Evolutionary conservation across 2,888 invertebrate genomes (phyloP), one percentile per base, ranked within the genome.

Genomic region (Lymantria monacha): DNA sequence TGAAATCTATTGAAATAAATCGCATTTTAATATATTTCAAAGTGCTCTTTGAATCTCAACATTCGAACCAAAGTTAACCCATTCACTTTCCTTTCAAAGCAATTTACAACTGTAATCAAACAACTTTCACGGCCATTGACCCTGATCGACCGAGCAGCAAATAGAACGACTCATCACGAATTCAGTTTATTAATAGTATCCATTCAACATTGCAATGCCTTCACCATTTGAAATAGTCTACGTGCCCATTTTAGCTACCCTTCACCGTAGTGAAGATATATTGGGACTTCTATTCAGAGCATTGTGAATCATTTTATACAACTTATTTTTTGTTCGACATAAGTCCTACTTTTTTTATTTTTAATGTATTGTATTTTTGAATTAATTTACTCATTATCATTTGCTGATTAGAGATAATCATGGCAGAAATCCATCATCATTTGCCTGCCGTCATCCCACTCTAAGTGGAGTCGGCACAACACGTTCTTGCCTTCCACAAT

Each of bases 211-310:
- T n/a, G 33, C 3, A 22, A 15, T 38, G 47, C 53, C 55, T 46
- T 57, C 51, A 40, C 62, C 43, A 11, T n/a, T 45, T 51, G 22
- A 55, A 60, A 64, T 62, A 56, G 49, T 38, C 38, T 30, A 41
- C 9, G 15, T 0, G 47, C 38, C 49, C 49, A 53, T 55, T 61
- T 60, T 45, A 49, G 42, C 8, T 30, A 11, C 5, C 37, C 31
- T 53, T 50, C 22, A 22, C 22, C 22, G 3, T 22, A 22, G 22
- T 22, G 22, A 22, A 22, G 22, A 22, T 22, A 22, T 22, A 22
- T 22, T 22, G 5, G 22, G 22, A 22, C 22, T 22, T 22, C 22
- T 5, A 22, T 22, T 22, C 22, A 22, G 22, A 22, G 22, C 5
- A 22, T 22, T 22, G 22, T 22, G 22, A 22, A 2, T 22, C 22